phyloP scores from a whole-genome alignment of 2,888 invertebrate species.

The Mantis religiosa region DNA sequence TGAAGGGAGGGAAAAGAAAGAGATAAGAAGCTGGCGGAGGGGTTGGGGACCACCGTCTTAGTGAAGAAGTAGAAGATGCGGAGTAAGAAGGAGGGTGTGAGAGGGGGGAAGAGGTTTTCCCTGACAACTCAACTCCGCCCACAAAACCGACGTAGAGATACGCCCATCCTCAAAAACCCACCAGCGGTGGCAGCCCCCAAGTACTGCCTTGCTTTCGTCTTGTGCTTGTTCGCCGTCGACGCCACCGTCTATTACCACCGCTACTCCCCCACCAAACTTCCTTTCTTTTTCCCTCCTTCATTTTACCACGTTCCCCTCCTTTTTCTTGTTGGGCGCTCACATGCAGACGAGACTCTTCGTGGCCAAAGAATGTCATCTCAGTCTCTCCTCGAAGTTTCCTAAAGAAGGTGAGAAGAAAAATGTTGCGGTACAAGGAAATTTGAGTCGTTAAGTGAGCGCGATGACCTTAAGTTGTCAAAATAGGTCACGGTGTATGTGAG shows the following conservation, averaged over 20 bases:
- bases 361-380: not conserved
- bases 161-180: constrained; percentile 30
- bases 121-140: constrained; percentile 30
- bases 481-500: not conserved
- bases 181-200: constrained; percentile 15
- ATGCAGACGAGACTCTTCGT: not conserved
- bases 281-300: not conserved
- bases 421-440: not conserved
- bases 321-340: not conserved
- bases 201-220: constrained; percentile 8
- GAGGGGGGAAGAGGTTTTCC: constrained; percentile 4
- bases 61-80: constrained; percentile 11
- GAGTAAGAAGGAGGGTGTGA: not conserved
- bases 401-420: constrained; percentile 12
- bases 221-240: not conserved
- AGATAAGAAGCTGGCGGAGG: not conserved
- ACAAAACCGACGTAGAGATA: constrained; percentile 29
- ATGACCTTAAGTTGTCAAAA: not conserved
- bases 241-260: constrained; percentile 7
- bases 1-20: not conserved
- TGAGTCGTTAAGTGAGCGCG: not conserved
- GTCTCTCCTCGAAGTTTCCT: not conserved
- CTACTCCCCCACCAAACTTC: constrained; percentile 18
- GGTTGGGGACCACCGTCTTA: constrained; percentile 5
- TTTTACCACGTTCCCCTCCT: not conserved